Percentiles rank a stretch among this genome's conserved stretches.
phyloP scores from a whole-genome alignment of 2,888 invertebrate species.

The Tuta absoluta region DNA sequence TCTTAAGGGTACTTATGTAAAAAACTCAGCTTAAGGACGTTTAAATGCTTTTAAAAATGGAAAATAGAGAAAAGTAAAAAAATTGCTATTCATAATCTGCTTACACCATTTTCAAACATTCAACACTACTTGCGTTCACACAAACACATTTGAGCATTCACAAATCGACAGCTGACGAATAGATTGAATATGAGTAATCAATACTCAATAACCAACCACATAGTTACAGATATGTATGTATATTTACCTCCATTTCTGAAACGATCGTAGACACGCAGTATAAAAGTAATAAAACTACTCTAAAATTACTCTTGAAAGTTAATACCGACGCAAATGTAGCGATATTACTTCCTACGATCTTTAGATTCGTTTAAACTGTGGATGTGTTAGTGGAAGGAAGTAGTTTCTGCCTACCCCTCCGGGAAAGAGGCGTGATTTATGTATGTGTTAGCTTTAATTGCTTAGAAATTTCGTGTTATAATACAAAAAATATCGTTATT shows the following conservation, averaged over 20 bases:
- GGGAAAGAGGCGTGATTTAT: too few species aligned
- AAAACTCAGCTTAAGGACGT: too few species aligned
- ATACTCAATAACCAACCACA: not conserved
- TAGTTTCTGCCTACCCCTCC: too few species aligned
- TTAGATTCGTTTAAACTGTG: constrained; percentile 36
- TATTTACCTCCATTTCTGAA: constrained; percentile 11
- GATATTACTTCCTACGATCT: constrained; percentile 37
- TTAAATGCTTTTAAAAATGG: too few species aligned
- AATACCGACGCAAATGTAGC: constrained; percentile 49
- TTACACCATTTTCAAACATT: not conserved
- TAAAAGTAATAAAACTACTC: constrained; percentile 21
- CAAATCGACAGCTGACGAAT: constrained; percentile 3
- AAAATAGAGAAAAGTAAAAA: too few species aligned
- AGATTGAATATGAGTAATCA: not conserved
- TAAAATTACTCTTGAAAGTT: constrained; percentile 37
- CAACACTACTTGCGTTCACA: not conserved
- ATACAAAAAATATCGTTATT: too few species aligned
- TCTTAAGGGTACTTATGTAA: too few species aligned
- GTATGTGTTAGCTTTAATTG: too few species aligned
- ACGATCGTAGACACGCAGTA: not conserved
- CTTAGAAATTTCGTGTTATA: too few species aligned
- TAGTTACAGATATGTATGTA: not conserved
- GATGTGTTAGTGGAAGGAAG: too few species aligned
- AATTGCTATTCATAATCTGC: too few species aligned
- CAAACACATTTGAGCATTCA: not conserved